phyloP scores from a whole-genome alignment of 2,797 vertebrate species.

The Anguilla marmorata region DNA sequence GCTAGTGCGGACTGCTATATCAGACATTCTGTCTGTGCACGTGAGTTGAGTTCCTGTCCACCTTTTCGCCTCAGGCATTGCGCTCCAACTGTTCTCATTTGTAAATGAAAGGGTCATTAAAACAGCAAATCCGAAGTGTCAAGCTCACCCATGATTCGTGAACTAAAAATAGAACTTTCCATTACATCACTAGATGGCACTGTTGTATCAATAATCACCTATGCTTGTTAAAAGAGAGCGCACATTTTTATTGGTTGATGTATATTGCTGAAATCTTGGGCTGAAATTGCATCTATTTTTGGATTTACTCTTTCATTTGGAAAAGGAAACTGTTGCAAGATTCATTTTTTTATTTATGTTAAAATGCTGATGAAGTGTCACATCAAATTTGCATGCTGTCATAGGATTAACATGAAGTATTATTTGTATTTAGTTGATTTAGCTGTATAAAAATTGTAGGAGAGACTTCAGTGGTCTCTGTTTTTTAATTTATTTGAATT shows the following conservation, averaged over 20 bases:
- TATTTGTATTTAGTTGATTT: not conserved
- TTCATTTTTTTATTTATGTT: not conserved
- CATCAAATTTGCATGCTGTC: not conserved
- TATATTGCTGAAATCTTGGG: not conserved
- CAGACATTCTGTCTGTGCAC: not conserved
- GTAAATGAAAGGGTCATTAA: not conserved
- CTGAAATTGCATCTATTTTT: not conserved
- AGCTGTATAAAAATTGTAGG: not conserved
- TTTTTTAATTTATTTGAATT: not conserved
- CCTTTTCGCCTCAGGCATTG: not conserved
- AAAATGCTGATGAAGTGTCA: not conserved
- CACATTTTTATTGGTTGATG: not conserved
- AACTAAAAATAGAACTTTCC: not conserved
- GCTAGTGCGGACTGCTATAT: not conserved
- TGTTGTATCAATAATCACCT: slow-evolving; percentile 36
- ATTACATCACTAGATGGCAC: slow-evolving; percentile 45
- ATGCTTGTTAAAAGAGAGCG: not conserved
- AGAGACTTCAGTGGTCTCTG: not conserved
- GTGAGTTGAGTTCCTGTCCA: not conserved
- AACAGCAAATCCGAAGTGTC: not conserved
- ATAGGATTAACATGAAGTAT: not conserved
- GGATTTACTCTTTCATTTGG: not conserved
- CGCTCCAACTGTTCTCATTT: not conserved
- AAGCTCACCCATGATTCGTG: not conserved
- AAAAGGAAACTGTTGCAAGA: not conserved